Evolutionary conservation across 2,888 invertebrate genomes (phyloP).

Genomic region (Lucinisca nassula): DNA sequence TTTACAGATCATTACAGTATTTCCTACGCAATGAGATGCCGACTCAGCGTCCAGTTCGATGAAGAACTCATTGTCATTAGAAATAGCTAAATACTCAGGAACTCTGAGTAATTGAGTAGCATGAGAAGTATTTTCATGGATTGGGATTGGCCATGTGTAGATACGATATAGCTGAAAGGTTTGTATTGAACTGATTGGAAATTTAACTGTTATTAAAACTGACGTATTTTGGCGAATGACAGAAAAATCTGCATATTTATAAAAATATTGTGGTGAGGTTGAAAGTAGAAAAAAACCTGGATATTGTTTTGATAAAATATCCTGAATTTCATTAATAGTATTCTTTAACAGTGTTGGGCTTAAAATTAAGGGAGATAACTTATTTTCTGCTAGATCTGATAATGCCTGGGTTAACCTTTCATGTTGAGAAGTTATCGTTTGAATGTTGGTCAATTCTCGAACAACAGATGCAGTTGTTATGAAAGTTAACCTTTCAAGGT

Average conservation of each 20-base stretch:
- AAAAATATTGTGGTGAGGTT: background rate
- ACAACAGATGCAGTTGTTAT: background rate
- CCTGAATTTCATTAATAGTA: background rate
- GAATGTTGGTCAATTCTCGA: no score
- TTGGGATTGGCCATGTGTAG: no score
- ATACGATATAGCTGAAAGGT: no score
- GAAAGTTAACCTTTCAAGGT: background rate
- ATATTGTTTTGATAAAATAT: background rate
- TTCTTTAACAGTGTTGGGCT: background rate
- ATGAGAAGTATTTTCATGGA: background rate
- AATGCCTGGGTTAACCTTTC: background rate
- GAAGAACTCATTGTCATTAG: no score
- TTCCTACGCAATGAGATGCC: background rate
- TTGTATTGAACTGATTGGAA: no score
- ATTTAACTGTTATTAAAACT: background rate
- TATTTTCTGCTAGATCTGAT: background rate
- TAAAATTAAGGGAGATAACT: background rate
- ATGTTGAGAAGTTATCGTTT: background rate
- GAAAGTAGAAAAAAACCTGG: background rate
- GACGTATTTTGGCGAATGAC: background rate
- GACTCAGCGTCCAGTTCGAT: no score
- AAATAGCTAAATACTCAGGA: no score
- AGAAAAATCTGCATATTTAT: background rate
- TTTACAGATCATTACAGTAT: background rate
- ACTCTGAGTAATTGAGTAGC: background rate